Conservation (phyloP, 2,113 vertebrate species). For the Dipodomys ordii region DNA sequence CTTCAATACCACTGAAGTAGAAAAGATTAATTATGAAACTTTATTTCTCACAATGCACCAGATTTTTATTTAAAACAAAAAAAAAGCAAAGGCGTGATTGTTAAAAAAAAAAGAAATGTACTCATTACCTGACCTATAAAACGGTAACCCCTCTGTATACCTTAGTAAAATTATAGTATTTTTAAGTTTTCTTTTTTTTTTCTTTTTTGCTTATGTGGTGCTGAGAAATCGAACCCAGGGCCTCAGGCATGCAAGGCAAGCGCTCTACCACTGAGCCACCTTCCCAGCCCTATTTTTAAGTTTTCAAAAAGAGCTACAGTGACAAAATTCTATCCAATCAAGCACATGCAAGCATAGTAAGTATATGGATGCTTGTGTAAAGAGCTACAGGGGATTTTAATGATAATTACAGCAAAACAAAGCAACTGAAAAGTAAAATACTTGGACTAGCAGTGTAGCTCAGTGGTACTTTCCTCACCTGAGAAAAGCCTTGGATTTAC, state of each 20-base stretch:
- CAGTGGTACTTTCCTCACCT: background rate
- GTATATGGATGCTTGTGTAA: too few species aligned
- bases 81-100: background rate
- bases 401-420: constrained; percentile 36
- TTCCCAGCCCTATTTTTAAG: background rate
- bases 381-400: background rate
- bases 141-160: too few species aligned
- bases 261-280: too few species aligned
- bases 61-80: constrained; percentile 4
- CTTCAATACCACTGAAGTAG: background rate
- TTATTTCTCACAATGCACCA: constrained; percentile 25
- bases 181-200: background rate
- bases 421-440: constrained; percentile 36
- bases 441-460: background rate
- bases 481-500: background rate
- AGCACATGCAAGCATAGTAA: background rate
- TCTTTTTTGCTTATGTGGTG: too few species aligned
- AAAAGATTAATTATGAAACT: constrained; percentile 53
- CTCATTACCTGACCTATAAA: too few species aligned
- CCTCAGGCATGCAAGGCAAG: too few species aligned
- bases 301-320: background rate
- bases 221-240: too few species aligned
- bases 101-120: too few species aligned
- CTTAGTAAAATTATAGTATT: too few species aligned
- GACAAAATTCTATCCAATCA: constrained; percentile 42